phyloP scores from a whole-genome alignment of 2,113 vertebrate species.

The Oriolus oriolus region DNA sequence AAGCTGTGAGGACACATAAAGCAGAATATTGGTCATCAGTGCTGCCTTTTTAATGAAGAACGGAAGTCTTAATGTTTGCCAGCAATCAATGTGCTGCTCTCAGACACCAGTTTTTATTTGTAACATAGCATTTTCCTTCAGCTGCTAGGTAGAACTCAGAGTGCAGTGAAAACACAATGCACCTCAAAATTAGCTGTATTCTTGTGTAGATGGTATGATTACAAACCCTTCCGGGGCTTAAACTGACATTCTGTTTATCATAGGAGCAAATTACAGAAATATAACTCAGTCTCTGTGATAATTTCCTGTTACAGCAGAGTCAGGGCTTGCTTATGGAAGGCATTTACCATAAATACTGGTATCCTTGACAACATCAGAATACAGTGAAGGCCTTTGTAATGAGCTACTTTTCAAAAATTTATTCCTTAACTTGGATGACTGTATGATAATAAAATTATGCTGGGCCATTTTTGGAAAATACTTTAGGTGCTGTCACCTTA shows the following conservation, averaged over 20 bases:
- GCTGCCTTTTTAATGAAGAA: not conserved
- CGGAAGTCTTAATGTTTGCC: not conserved
- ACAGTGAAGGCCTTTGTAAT: constrained; percentile 3
- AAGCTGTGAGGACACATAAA: not conserved
- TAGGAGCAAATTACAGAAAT: not conserved
- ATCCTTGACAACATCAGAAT: not conserved
- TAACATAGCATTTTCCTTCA: not conserved
- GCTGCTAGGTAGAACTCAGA: not conserved
- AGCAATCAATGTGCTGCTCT: not conserved
- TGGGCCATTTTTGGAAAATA: not conserved
- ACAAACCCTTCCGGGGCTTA: not conserved
- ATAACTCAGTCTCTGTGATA: not conserved
- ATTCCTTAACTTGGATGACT: not conserved
- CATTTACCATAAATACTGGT: not conserved
- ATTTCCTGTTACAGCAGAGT: not conserved
- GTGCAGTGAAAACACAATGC: not conserved
- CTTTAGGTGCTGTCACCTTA: not conserved
- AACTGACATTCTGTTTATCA: not conserved
- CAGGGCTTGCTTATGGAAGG: not conserved
- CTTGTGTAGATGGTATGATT: not conserved
- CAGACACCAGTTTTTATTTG: not conserved
- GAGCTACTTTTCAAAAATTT: not conserved
- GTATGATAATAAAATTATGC: not conserved
- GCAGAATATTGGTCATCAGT: not conserved
- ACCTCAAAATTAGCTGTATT: not conserved